phyloP scores from a whole-genome alignment of 2,888 invertebrate genomes.

The Stratiomys singularior region DNA sequence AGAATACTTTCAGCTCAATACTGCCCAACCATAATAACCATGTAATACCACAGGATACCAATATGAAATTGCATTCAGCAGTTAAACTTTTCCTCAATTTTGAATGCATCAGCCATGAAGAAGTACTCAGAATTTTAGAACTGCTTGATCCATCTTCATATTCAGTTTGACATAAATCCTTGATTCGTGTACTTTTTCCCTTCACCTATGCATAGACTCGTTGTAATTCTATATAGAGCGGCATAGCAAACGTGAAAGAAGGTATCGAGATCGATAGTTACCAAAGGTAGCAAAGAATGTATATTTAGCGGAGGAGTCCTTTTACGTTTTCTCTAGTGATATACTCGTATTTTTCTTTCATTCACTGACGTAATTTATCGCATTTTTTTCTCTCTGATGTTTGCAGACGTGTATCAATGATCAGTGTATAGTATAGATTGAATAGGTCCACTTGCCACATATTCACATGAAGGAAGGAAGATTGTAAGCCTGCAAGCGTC shows the following conservation, averaged over 20 bases:
- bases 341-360: constrained; percentile 28
- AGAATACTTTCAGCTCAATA: no score
- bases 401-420: constrained; percentile 51
- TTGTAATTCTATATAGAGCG: background rate
- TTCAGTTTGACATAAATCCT: constrained; percentile 1
- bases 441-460: constrained; percentile 49
- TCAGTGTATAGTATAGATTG: constrained; percentile 48
- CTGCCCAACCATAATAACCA: no score
- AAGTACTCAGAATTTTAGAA: constrained; percentile 17
- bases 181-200: constrained; percentile 8
- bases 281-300: background rate
- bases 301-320: constrained; percentile 1
- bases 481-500: constrained; percentile 25
- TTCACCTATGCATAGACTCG: background rate
- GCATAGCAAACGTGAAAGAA: background rate
- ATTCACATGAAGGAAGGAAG: constrained; percentile 23
- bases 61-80: no score
- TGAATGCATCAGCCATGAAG: no score
- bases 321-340: constrained; percentile 1
- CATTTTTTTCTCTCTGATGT: constrained; percentile 45
- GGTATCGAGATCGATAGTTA: background rate
- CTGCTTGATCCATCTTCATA: constrained; percentile 23
- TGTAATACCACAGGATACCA: no score
- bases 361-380: constrained; percentile 50
- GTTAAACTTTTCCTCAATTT: no score